These are phyloP conservation scores for Anarrhichthys ocellatus DNA, from an alignment of 2,113 vertebrate species.

Conservation along the genomic window DNA sequence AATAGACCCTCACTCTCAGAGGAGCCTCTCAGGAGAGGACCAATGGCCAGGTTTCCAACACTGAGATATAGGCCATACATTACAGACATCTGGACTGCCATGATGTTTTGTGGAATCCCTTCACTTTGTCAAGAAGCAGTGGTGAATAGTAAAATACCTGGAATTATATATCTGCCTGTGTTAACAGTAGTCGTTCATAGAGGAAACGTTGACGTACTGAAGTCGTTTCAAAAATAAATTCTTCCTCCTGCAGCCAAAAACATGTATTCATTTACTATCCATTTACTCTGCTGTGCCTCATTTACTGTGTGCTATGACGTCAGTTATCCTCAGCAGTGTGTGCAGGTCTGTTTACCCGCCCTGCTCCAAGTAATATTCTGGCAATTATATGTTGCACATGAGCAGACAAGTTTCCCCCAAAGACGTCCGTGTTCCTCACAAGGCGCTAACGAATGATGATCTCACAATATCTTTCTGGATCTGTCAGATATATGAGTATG, in stretches of 20 bases:
- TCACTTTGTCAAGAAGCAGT: conserved; percentile 5
- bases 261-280: conserved; percentile 48
- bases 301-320: conserved; percentile 42
- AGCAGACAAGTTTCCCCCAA: conserved; percentile 51
- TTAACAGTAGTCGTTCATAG: not conserved
- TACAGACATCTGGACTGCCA: conserved; percentile 55
- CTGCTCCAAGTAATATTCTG: conserved; percentile 32
- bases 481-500: conserved; percentile 12
- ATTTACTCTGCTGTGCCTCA: conserved; percentile 52
- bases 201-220: conserved; percentile 21
- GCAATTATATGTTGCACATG: conserved; percentile 59
- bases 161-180: not conserved
- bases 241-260: conserved; percentile 46
- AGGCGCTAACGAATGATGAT: conserved; percentile 60
- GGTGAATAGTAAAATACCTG: conserved; percentile 13
- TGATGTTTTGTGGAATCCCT: conserved; percentile 71
- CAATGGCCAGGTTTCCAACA: conserved; percentile 72
- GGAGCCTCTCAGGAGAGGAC: conserved; percentile 79
- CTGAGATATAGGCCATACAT: conserved; percentile 70
- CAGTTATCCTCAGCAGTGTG: conserved; percentile 31
- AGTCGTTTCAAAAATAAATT: conserved; percentile 9
- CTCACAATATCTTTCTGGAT: not conserved
- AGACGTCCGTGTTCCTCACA: conserved; percentile 34
- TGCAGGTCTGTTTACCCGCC: conserved; percentile 40
- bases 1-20: conserved; percentile 81